These are phyloP conservation scores for Urophycis tenuis DNA, from an alignment of 2,797 vertebrate species.

Conservation along the genomic window DNA sequence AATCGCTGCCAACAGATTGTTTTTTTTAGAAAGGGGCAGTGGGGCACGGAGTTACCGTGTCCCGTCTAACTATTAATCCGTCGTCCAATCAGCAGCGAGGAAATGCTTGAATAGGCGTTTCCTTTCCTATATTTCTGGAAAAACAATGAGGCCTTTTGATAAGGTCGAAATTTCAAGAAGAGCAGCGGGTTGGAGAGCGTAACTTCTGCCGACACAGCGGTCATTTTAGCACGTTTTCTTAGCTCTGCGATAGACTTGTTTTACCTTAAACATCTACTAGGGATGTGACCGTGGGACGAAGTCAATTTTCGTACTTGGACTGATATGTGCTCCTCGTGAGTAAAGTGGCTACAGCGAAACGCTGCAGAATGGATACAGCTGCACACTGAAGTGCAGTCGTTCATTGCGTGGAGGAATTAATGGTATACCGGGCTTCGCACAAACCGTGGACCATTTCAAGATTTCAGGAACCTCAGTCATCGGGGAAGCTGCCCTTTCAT, in stretches of 20 bases:
- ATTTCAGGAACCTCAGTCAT: neutral
- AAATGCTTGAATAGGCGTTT: slow-evolving; percentile 57
- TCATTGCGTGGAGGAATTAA: neutral
- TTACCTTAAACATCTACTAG: neutral
- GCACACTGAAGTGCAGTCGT: neutral
- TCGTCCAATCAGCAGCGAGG: slow-evolving; percentile 60
- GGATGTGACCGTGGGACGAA: neutral
- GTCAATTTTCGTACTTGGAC: neutral
- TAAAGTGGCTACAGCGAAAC: neutral
- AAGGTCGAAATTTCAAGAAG: neutral
- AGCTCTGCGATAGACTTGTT: neutral
- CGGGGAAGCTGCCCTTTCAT: neutral
- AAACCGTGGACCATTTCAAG: neutral
- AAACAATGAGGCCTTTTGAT: slow-evolving; percentile 47
- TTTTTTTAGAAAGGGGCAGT: slow-evolving; percentile 15
- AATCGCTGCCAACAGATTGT: neutral
- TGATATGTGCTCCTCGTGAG: neutral
- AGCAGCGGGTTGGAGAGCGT: neutral
- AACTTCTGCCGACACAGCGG: neutral
- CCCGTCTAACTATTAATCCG: slow-evolving; percentile 26
- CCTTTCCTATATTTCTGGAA: slow-evolving; percentile 38
- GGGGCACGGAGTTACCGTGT: slow-evolving; percentile 32
- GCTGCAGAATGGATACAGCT: neutral
- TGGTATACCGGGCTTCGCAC: neutral
- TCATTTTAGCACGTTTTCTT: neutral